Evolutionary conservation across 2,888 invertebrate species (phyloP), one percentile per base, ranked within the genome.

Genomic region (Ferrisia virgata): DNA sequence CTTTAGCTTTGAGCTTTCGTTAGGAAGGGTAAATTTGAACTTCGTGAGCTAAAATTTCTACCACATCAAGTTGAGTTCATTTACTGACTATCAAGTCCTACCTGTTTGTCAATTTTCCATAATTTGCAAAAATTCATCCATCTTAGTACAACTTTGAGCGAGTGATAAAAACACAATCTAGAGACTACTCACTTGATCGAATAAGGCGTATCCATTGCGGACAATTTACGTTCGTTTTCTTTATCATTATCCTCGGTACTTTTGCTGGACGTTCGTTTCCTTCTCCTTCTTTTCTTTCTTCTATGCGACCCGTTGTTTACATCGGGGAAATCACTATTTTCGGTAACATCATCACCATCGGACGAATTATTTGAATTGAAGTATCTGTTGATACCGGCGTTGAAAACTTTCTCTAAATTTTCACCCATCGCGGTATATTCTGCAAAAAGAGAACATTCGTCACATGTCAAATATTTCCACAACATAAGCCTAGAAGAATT

Each of bases 371-470:
- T 92, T 86, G 94, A 91, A 88, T 95, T 94, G 86, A 96, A 92
- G 88, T 94, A 96, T 87, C 94, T 93, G 88, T 94, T 94, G 3
- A 95, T 94, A 15, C 95, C 92, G 86, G 93, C 92, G 86, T 95
- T 93, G 88, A 96, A 96, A 13, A 93, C 95, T 86, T 93, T 91
- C 88, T 94, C 93, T 85, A 96, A 90, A 88, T 93, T 95, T 87
- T 94, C 93, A 11, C 94, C 95, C 96, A 96, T 96, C 88, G 93
- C 93, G 0, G 95, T 95, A 87, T 96, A 96, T 89, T 96, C 96
- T 96, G 81, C n/a, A 84, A 39, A 28, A 40, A 6, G 11, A 64
- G 3, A 22, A 25, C 5, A 1, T 58, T 58, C 18, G 25, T 43
- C 9, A 43, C n/a, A n/a, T n/a, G n/a, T n/a, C n/a, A n/a, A n/a